Percentiles rank a stretch among this genome's conserved stretches.
Conservation (phyloP, 1,140 invertebrate species). For the Tetramorium simillimum region DNA sequence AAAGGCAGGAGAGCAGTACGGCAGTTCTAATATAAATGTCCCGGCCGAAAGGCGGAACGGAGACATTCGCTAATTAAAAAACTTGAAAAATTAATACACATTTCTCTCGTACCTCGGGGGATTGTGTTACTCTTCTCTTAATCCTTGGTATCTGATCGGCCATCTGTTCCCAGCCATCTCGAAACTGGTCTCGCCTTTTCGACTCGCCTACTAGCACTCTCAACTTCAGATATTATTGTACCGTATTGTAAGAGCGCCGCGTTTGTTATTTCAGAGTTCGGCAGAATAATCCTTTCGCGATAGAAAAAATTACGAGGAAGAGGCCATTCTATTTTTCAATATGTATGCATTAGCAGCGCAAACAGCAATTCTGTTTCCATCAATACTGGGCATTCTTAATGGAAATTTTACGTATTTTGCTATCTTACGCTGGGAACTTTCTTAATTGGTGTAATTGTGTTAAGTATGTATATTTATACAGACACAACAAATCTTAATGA, state of each 20-base stretch:
- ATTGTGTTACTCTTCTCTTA: constrained; percentile 82
- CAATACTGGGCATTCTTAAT: neutral
- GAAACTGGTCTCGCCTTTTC: constrained; percentile 69
- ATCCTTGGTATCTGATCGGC: constrained; percentile 85
- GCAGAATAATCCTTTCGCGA: neutral
- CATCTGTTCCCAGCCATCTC: constrained; percentile 84
- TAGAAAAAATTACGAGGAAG: neutral
- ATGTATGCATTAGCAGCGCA: neutral
- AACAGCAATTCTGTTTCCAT: neutral
- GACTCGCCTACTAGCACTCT: neutral
- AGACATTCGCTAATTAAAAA: constrained; percentile 87
- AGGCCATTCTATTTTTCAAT: constrained; percentile 6
- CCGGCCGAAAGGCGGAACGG: constrained; percentile 82
- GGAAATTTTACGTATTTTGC: neutral
- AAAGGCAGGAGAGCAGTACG: constrained; percentile 68
- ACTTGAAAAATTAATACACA: constrained; percentile 87
- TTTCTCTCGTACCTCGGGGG: constrained; percentile 81
- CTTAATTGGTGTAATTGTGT: neutral
- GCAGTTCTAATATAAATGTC: constrained; percentile 85
- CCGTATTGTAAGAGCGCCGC: neutral
- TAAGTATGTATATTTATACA: neutral
- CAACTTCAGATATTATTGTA: constrained; percentile 57
- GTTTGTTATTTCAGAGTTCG: neutral
- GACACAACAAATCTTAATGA: neutral
- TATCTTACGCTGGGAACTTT: neutral